These are phyloP conservation scores for Pedetes capensis DNA, from an alignment of 2,113 vertebrate species.

Conservation along the genomic window DNA sequence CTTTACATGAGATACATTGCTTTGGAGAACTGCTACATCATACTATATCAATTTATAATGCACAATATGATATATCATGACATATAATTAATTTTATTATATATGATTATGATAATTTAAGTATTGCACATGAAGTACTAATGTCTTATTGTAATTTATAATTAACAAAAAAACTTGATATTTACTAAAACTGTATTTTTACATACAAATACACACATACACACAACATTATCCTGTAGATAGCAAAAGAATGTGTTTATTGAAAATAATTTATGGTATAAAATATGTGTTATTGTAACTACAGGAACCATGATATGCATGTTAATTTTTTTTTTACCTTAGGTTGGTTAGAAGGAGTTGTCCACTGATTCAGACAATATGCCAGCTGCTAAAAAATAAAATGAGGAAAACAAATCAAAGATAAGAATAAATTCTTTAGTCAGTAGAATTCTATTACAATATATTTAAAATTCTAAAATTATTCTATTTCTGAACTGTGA, in stretches of 20 bases:
- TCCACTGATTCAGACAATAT: slow-evolving; percentile 83
- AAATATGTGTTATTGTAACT: neutral
- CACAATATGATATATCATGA: neutral
- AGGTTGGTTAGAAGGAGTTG: slow-evolving; percentile 74
- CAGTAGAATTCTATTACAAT: neutral
- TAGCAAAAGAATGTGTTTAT: neutral
- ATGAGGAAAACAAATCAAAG: neutral
- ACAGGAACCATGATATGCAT: neutral
- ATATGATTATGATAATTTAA: neutral
- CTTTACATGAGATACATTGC: neutral
- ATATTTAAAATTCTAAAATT: slow-evolving; percentile 28
- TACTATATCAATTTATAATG: neutral
- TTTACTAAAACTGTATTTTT: neutral
- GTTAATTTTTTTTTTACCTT: slow-evolving; percentile 72
- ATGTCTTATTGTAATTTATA: slow-evolving; percentile 31
- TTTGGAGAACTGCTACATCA: neutral
- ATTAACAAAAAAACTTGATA: neutral
- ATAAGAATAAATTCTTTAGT: slow-evolving; percentile 15
- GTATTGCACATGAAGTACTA: neutral
- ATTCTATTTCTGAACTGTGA: neutral
- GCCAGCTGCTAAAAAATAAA: slow-evolving; percentile 78
- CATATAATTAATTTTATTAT: neutral
- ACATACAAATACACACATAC: neutral
- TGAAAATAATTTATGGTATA: neutral
- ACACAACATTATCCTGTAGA: neutral